phyloP scores from a whole-genome alignment of 2,797 vertebrate genomes.

The Xenops minutus region DNA sequence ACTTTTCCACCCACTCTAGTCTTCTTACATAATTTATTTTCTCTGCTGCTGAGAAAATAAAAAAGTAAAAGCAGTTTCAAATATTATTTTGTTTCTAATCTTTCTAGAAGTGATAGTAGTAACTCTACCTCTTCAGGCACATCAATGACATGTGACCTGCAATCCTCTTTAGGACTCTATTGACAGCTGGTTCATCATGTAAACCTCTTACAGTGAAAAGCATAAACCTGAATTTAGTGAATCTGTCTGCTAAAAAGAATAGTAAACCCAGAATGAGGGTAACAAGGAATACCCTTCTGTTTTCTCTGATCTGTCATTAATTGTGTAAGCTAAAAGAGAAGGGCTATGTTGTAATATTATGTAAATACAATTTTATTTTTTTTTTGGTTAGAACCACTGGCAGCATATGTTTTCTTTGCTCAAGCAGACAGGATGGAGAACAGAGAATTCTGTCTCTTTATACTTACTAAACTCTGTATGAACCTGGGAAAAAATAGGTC shows the following conservation, averaged over 20 bases:
- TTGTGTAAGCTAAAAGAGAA: neutral
- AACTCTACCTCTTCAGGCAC: neutral
- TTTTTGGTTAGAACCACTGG: neutral
- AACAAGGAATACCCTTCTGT: neutral
- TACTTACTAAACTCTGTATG: neutral
- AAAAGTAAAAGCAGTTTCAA: neutral
- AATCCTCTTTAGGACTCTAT: constrained; percentile 48
- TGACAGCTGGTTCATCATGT: constrained; percentile 50
- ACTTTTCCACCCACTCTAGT: neutral
- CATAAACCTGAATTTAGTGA: constrained; percentile 42
- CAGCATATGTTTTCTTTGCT: neutral
- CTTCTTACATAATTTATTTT: neutral
- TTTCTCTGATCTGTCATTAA: neutral
- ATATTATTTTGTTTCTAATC: neutral
- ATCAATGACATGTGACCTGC: neutral
- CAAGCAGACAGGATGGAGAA: neutral
- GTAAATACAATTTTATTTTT: neutral
- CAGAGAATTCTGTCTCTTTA: neutral
- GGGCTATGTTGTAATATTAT: neutral
- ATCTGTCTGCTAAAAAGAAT: neutral
- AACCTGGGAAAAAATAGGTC: neutral
- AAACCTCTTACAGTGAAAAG: constrained; percentile 49
- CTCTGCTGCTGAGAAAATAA: neutral
- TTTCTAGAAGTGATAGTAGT: neutral
- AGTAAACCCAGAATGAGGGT: neutral